These are phyloP conservation scores for Carcinoscorpius rotundicauda DNA, from an alignment of 1,140 invertebrate genomes.

Conservation along the genomic window DNA sequence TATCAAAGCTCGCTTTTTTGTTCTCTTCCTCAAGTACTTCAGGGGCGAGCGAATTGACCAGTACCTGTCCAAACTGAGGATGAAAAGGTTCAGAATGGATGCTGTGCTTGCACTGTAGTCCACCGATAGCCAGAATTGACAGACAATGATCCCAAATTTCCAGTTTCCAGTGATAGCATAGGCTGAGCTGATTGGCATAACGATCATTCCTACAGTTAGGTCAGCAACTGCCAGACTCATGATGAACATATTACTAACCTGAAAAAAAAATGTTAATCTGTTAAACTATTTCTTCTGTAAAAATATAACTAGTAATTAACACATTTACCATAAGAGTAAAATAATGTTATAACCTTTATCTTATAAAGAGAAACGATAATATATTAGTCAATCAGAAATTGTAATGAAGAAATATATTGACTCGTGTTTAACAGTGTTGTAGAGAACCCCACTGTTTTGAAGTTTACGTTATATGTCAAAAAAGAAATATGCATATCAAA, in stretches of 20 bases:
- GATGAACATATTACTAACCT: constrained; percentile 53
- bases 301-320: too few species aligned
- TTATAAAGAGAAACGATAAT: too few species aligned
- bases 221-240: constrained; percentile 49
- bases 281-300: too few species aligned
- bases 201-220: constrained; percentile 46
- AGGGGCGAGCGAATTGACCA: constrained; percentile 49
- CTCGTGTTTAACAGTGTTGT: too few species aligned
- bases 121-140: constrained; percentile 40
- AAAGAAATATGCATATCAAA: too few species aligned
- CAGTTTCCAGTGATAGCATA: constrained; percentile 47
- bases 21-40: constrained; percentile 44
- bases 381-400: too few species aligned
- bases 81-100: constrained; percentile 48
- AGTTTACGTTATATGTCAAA: too few species aligned
- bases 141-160: constrained; percentile 42
- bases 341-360: too few species aligned
- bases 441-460: too few species aligned
- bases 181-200: constrained; percentile 49
- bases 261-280: neutral
- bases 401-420: too few species aligned
- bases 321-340: too few species aligned
- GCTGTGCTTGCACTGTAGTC: constrained; percentile 52
- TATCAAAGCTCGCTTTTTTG: constrained; percentile 41
- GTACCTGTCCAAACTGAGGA: constrained; percentile 36